These are phyloP conservation scores for Leptobrachium ailaonicum DNA, from an alignment of 2,113 vertebrate genomes.

Conservation along the genomic window DNA sequence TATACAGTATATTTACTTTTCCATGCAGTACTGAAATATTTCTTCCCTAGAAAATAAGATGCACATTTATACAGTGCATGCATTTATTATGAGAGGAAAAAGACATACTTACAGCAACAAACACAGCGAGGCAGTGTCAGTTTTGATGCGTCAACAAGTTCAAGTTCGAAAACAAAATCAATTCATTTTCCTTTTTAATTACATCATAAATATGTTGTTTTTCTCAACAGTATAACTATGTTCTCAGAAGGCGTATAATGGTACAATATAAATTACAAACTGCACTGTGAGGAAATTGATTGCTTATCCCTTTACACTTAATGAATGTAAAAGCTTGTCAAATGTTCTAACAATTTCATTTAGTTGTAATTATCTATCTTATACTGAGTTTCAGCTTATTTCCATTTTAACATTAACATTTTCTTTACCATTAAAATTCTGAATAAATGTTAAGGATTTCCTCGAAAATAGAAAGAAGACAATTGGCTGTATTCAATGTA, in stretches of 20 bases:
- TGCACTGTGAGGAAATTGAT: conserved; percentile 48
- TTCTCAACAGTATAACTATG: conserved; percentile 46
- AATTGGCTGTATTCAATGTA: too few relatives aligned
- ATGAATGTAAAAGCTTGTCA: conserved; percentile 50
- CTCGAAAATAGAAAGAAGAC: too few relatives aligned
- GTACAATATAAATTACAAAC: conserved; percentile 46
- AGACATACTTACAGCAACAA: background rate
- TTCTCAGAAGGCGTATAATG: conserved; percentile 47
- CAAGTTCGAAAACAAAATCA: conserved; percentile 41
- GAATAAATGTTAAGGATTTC: too few relatives aligned
- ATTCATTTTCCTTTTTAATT: conserved; percentile 51
- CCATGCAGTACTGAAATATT: too few relatives aligned
- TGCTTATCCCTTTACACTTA: conserved; percentile 49
- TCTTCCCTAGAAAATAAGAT: background rate
- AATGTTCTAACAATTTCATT: conserved; percentile 49
- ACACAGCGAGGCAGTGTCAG: conserved; percentile 16
- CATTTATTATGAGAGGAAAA: conserved; percentile 24
- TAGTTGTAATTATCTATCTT: conserved; percentile 44
- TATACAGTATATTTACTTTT: too few relatives aligned
- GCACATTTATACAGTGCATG: conserved; percentile 20
- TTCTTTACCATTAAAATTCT: conserved; percentile 2
- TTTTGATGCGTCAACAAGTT: conserved; percentile 41
- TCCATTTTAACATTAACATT: conserved; percentile 40
- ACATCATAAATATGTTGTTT: conserved; percentile 51
- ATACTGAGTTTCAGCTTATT: conserved; percentile 41